These are phyloP conservation scores for Lycia hirtaria DNA, from an alignment of 2,888 invertebrate species.

Conservation along the genomic window DNA sequence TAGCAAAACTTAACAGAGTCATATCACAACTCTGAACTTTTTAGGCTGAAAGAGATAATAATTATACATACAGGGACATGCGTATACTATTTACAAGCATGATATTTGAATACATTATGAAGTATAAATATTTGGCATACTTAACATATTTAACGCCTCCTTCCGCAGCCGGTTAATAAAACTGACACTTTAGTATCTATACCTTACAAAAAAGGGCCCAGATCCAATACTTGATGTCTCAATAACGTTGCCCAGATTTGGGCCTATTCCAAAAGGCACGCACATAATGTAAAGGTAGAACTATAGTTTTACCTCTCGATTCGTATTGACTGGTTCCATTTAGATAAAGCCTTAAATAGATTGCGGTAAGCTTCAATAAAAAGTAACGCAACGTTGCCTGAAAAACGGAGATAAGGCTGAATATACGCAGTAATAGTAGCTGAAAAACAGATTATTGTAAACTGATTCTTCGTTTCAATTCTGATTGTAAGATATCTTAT, in stretches of 20 bases:
- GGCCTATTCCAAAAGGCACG: constrained; percentile 24
- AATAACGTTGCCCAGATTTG: constrained; percentile 28
- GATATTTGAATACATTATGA: too few species aligned
- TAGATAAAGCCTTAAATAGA: constrained; percentile 25
- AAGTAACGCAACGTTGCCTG: constrained; percentile 16
- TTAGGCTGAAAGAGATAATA: too few species aligned
- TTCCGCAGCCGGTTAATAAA: too few species aligned
- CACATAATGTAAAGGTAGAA: constrained; percentile 3
- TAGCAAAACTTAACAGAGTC: too few species aligned
- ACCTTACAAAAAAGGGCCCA: not conserved
- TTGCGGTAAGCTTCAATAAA: constrained; percentile 17
- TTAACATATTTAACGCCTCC: too few species aligned
- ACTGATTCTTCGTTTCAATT: not conserved
- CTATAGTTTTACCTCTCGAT: constrained; percentile 22
- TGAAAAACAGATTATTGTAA: not conserved
- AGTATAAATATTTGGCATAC: too few species aligned
- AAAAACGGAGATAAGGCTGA: constrained; percentile 4
- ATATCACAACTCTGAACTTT: too few species aligned
- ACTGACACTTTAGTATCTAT: not conserved
- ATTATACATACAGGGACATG: too few species aligned
- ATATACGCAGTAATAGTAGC: not conserved
- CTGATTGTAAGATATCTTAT: not conserved
- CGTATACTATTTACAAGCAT: too few species aligned
- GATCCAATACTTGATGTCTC: constrained; percentile 25
- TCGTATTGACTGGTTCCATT: constrained; percentile 24